These are phyloP conservation scores for Aspidiotus rigidus DNA, from an alignment of 2,888 invertebrate species.

Conservation along the genomic window DNA sequence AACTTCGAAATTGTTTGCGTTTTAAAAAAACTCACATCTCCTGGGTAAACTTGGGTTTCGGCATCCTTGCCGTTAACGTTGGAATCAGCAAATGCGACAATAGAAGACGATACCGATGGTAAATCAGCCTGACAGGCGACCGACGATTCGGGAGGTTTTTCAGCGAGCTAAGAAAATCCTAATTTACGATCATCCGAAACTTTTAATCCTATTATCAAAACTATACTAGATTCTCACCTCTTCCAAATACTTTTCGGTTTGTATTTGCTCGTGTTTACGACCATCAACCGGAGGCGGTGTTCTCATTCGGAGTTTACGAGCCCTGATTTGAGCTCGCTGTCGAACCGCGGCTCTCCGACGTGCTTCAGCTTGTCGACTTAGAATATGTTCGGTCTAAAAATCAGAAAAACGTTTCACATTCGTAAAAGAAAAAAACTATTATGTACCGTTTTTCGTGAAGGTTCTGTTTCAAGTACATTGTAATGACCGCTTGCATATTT, in stretches of 20 bases:
- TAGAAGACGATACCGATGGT: not conserved
- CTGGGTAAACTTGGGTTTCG: conserved; percentile 20
- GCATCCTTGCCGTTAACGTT: conserved; percentile 12
- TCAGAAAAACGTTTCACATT: not conserved
- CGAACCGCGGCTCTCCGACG: conserved; percentile 65
- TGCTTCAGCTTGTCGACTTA: conserved; percentile 51
- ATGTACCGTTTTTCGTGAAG: not conserved
- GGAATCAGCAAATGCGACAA: not conserved
- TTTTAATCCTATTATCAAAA: too few relatives aligned
- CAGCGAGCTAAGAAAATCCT: conserved; percentile 10
- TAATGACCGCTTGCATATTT: too few relatives aligned
- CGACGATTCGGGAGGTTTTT: conserved; percentile 20
- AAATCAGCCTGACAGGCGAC: conserved; percentile 24
- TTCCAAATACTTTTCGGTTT: conserved; percentile 82
- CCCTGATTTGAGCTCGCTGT: conserved; percentile 52
- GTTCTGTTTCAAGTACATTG: too few relatives aligned
- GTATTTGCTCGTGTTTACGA: conserved; percentile 73
- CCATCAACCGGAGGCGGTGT: conserved; percentile 74
- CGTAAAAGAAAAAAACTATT: not conserved
- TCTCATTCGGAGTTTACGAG: conserved; percentile 49
- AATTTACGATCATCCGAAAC: too few relatives aligned
- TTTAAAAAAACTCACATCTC: conserved; percentile 17
- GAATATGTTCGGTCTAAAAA: conserved; percentile 30
- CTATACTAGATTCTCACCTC: conserved; percentile 51
- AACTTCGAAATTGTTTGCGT: too few relatives aligned